Evolutionary conservation across 2,797 vertebrate genomes (phyloP).

Genomic region (Sorex maritimensis): DNA sequence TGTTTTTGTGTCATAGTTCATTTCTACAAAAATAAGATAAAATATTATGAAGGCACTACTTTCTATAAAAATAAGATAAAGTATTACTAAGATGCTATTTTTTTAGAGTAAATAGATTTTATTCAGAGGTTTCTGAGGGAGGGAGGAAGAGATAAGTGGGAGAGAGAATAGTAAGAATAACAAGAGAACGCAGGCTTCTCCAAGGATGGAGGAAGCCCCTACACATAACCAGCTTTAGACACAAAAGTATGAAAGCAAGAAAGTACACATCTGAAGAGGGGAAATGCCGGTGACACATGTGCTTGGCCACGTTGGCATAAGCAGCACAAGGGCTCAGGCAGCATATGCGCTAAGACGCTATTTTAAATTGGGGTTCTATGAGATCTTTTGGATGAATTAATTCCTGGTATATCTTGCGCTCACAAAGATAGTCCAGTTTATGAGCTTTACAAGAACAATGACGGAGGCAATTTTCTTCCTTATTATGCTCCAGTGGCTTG

Average conservation of each 20-base stretch:
- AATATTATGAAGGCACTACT: not conserved
- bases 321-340: too few species aligned
- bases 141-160: too few species aligned
- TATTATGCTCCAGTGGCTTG: not conserved
- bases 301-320: too few species aligned
- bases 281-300: too few species aligned
- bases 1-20: not conserved
- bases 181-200: too few species aligned
- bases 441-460: slow-evolving; percentile 45
- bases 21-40: slow-evolving; percentile 5
- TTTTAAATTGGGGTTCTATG: slow-evolving; percentile 13
- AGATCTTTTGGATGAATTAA: not conserved
- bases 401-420: slow-evolving; percentile 12
- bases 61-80: slow-evolving; percentile 13
- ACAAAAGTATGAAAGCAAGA: too few species aligned
- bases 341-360: not conserved
- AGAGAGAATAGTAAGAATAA: too few species aligned
- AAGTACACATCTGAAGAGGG: too few species aligned
- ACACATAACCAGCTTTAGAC: too few species aligned
- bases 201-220: too few species aligned
- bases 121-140: too few species aligned
- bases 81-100: not conserved
- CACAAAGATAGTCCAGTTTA: not conserved
- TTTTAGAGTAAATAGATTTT: not conserved
- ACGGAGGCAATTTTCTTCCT: not conserved